Base-by-base conservation (phyloP, 2,113 vertebrate species). In the Sciurus niger region DNA sequence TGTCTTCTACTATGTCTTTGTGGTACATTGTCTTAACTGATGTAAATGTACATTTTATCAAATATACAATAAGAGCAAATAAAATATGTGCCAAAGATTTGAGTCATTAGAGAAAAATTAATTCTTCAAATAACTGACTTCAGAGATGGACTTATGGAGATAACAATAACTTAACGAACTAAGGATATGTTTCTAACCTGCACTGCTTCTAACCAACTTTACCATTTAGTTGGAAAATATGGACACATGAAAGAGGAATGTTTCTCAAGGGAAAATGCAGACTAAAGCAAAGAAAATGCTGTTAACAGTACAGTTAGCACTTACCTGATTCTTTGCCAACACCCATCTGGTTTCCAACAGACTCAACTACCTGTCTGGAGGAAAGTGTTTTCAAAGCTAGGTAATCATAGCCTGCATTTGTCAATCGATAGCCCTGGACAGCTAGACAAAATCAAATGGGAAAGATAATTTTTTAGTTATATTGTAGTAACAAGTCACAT, bases 271-370 rank as follows among this genome's bases (percentile, higher is more conserved):
- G 25, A 18, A 82, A 94, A 94, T 46, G 93, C 20, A 97, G 82
- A 89, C 53, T n/a, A 87, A 73, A 86, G 32, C 24, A 70, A 94
- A 90, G 53, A 88, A 94, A 88, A 89, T 25, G 24, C 9, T 63
- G 85, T 68, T n/a, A 96, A 30, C 0, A 67, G 34, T 24, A 89
- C 17, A 4, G 0, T 86, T 46, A 92, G 70, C 14, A 95, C 89
- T 98, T 98, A 99, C 99, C 99, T 96, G 99, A 99, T 98, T 99
- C 99, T 99, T 99, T 99, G 53, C 99, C 99, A 86, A 99, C 99
- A 90, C 99, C 99, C 99, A 99, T 99, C 97, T 99, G 99, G 98
- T 99, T 99, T 97, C 99, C 99, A 97, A 99, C 99, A 95, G 99
- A 99, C 95, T 93, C 95, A 80, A 99, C 63, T n/a, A 99, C 98